Conservation (phyloP, 2,113 vertebrate species). For the Brienomyrus brachyistius region DNA sequence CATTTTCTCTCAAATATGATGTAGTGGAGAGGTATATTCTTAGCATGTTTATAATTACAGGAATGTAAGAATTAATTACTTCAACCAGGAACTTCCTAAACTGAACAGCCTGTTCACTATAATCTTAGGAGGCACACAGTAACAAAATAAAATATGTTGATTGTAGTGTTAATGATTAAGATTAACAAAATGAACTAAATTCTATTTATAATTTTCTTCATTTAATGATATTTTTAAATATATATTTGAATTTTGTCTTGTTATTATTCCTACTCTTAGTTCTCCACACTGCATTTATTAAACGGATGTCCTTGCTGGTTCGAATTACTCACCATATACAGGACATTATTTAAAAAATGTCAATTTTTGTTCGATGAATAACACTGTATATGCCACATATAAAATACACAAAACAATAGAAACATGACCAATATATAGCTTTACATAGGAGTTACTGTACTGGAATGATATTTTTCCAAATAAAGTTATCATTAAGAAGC, state of each 20-base stretch:
- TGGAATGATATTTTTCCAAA: not conserved
- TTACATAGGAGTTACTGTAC: not conserved
- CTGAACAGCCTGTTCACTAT: not conserved
- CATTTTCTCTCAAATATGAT: not conserved
- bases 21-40: not conserved
- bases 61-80: not conserved
- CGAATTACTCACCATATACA: not conserved
- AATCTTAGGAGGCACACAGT: not conserved
- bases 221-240: not conserved
- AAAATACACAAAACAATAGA: not conserved
- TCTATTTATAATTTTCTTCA: not conserved
- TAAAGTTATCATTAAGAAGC: constrained; percentile 31
- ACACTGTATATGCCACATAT: not conserved
- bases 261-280: not conserved
- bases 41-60: not conserved
- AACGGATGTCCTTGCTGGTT: not conserved
- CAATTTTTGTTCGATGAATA: not conserved
- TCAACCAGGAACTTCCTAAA: not conserved
- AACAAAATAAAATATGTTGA: not conserved
- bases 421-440: not conserved
- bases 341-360: not conserved
- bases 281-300: not conserved
- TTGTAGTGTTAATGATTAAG: not conserved
- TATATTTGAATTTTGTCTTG: not conserved
- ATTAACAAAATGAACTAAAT: not conserved